Conservation (phyloP, 2,113 vertebrate species). For the Datnioides undecimradiatus region DNA sequence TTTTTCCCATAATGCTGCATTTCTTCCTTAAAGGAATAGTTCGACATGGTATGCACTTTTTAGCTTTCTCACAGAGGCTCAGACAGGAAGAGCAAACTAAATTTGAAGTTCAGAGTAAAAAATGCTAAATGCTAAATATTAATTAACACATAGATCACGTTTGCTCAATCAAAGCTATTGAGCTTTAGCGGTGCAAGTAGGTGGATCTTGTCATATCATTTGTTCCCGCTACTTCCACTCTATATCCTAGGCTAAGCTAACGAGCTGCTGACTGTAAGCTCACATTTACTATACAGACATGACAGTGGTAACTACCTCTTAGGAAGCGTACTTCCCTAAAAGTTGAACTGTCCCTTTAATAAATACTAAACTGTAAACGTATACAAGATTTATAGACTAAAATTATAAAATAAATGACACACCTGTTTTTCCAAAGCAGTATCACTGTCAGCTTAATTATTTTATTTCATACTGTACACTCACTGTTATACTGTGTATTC, state of each 20-base stretch:
- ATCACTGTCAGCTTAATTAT: too few relatives aligned
- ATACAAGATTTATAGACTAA: neutral
- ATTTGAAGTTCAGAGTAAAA: neutral
- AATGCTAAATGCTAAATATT: too few relatives aligned
- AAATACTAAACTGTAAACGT: neutral
- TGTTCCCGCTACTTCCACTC: neutral
- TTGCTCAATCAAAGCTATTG: neutral
- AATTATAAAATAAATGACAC: neutral
- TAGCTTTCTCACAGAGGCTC: too few relatives aligned
- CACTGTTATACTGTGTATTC: neutral
- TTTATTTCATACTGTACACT: neutral
- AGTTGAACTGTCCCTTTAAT: neutral
- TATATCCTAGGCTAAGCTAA: neutral
- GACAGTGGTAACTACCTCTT: rapidly evolving
- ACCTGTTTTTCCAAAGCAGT: too few relatives aligned
- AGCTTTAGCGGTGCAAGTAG: neutral
- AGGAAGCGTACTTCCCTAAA: neutral
- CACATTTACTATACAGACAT: neutral
- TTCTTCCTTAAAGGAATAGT: neutral
- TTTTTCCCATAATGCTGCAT: neutral
- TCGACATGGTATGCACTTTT: rapidly evolving
- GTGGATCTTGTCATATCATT: neutral
- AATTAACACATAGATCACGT: too few relatives aligned
- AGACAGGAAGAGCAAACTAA: neutral
- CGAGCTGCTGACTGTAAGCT: neutral